Evolutionary conservation across 2,888 invertebrate genomes (phyloP), one percentile per base, ranked within the genome.

Genomic region (Rhagium mordax): DNA sequence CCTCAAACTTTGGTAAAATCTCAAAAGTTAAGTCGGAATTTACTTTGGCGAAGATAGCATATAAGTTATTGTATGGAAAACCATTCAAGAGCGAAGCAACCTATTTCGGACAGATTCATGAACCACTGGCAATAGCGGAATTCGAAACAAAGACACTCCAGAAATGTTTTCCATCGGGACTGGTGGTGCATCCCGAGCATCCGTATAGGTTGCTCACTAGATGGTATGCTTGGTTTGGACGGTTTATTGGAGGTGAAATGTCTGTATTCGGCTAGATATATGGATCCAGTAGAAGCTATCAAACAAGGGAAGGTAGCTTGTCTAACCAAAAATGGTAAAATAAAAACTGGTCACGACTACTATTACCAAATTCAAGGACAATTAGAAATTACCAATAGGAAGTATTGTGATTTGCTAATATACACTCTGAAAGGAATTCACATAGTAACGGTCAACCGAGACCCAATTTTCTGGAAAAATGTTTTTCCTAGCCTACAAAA

Each of bases 311-410:
- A 15, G 18, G n/a, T 67, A 5, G 8, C 18, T 13, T 66, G n/a
- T 66, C 18, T 13, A 7, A 5, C 24, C 20, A 33, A 41, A 20
- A 20, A 57, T 27, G 1, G 33, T 13, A 55, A 61, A n/a, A 16
- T 71, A 8, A 74, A 66, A 49, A 61, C 57, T n/a, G 59, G 15
- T 8, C 70, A 68, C 27, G 47, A 64, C 10, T 71, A 71, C 29
- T 68, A 48, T 27, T 74, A 62, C 13, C 67, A 74, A 33, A 49
- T 74, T 48, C 74, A 74, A 66, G 70, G 70, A 1, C 67, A 66
- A 29, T 21, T 74, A 61, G 49, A 71, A 27, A 60, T 74, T 7
- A 70, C 65, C 10, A 59, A 62, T 49, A 53, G 60, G 55, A 47
- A 57, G 16, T 57, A 10, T 6, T 70, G 73, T 29, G 69, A 64